Evolutionary conservation across 92 coral and sea anemone genomes (phyloP).

Genomic region (Bergia sp.): DNA sequence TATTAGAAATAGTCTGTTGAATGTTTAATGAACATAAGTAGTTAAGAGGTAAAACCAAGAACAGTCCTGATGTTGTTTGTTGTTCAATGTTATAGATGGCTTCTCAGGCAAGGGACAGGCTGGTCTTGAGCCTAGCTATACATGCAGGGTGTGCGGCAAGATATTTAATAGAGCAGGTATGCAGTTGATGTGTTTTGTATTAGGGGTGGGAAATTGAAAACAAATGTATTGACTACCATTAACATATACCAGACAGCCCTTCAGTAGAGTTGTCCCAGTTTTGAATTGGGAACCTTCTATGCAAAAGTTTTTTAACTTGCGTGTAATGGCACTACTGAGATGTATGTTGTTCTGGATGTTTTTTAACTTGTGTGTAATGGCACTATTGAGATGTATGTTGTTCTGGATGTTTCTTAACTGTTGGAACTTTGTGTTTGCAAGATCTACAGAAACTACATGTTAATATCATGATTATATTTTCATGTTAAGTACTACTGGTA

Average conservation of each 20-base stretch:
- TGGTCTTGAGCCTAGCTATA: conserved; percentile 90
- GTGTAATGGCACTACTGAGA: not conserved
- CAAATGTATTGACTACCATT: not conserved
- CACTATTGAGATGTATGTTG: not conserved
- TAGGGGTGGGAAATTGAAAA: not conserved
- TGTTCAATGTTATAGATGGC: conserved; percentile 77
- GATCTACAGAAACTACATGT: too few species aligned
- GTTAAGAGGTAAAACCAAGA: not conserved
- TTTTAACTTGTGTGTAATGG: not conserved
- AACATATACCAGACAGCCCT: not conserved
- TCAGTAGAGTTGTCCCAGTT: too few species aligned
- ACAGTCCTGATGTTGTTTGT: not conserved
- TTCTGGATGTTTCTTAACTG: too few species aligned
- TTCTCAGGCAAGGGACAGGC: conserved; percentile 90
- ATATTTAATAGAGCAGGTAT: conserved; percentile 98
- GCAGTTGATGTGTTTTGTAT: not conserved
- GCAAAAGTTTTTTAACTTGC: not conserved
- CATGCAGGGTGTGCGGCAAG: conserved; percentile 96
- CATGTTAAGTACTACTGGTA: too few species aligned
- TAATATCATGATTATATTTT: too few species aligned
- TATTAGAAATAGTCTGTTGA: too few species aligned
- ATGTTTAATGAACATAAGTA: not conserved
- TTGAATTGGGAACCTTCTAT: not conserved
- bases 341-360: too few species aligned
- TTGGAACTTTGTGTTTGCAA: too few species aligned